Evolutionary conservation across 2,113 vertebrate species (phyloP).

Genomic region (Andinoacara biseriatus): DNA sequence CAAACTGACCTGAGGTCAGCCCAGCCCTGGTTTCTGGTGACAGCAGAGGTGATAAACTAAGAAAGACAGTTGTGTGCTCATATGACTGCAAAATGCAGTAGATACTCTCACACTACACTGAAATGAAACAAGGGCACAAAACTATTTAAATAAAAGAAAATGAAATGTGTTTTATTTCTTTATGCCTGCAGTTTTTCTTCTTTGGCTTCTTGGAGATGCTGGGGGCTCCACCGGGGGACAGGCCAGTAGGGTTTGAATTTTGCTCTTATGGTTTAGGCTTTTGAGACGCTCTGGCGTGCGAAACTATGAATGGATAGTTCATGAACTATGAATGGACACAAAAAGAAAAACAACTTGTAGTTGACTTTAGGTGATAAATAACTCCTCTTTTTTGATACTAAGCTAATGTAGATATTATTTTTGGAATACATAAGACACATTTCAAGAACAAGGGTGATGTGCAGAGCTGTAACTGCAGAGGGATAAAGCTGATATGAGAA

Average conservation of each 20-base stretch:
- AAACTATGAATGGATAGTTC: background rate
- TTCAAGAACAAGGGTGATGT: background rate
- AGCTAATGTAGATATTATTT: background rate
- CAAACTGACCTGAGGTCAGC: too few relatives aligned
- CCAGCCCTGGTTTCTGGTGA: background rate
- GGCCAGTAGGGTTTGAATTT: background rate
- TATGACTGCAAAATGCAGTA: background rate
- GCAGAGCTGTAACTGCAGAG: background rate
- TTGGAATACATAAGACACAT: background rate
- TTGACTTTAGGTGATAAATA: background rate
- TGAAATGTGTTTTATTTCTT: conserved; percentile 9
- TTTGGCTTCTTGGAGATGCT: background rate
- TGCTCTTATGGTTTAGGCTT: background rate
- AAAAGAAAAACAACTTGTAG: too few relatives aligned
- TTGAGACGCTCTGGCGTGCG: background rate
- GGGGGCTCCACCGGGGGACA: background rate
- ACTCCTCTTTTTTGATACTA: background rate
- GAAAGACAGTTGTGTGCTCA: background rate
- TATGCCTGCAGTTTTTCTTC: too few relatives aligned
- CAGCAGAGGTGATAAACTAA: background rate
- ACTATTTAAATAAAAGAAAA: conserved; percentile 3
- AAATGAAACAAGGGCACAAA: background rate
- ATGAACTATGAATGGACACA: too few relatives aligned
- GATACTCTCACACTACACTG: background rate
- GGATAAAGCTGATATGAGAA: background rate